phyloP scores from a whole-genome alignment of 2,888 invertebrate species.

The Lomographa bimaculata region DNA sequence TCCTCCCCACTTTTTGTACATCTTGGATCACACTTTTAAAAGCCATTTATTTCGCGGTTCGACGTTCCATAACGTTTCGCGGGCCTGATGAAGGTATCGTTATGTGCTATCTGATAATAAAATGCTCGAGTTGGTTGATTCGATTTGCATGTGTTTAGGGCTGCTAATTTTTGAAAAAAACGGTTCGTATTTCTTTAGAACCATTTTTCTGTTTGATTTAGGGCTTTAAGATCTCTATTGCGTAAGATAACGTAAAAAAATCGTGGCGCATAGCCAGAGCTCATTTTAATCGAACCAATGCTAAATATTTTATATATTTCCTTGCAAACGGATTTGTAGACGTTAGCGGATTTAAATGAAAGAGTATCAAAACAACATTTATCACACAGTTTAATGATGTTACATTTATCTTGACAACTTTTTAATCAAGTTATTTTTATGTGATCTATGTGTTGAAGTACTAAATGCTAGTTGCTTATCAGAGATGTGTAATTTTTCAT shows the following conservation, averaged over 20 bases:
- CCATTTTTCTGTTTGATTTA: slow-evolving; percentile 12
- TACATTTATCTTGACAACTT: slow-evolving; percentile 10
- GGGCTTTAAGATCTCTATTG: slow-evolving; percentile 1
- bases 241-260: slow-evolving; percentile 1
- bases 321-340: slow-evolving; percentile 6
- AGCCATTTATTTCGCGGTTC: slow-evolving; percentile 75
- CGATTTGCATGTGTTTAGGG: slow-evolving; percentile 62
- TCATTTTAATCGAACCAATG: slow-evolving; percentile 1
- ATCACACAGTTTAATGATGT: slow-evolving; percentile 14
- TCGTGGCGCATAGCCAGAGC: neutral
- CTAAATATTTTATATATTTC: slow-evolving; percentile 5
- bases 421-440: slow-evolving; percentile 16
- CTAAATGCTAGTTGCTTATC: slow-evolving; percentile 11
- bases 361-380: slow-evolving; percentile 13
- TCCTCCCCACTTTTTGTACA: slow-evolving; percentile 70
- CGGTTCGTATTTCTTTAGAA: slow-evolving; percentile 34
- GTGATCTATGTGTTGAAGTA: slow-evolving; percentile 10
- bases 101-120: slow-evolving; percentile 74
- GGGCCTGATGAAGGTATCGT: slow-evolving; percentile 74
- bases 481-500: slow-evolving; percentile 22
- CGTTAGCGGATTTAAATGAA: slow-evolving; percentile 2
- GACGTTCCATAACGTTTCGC: slow-evolving; percentile 67
- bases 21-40: slow-evolving; percentile 81
- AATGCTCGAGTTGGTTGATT: slow-evolving; percentile 67
- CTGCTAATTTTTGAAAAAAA: slow-evolving; percentile 43